phyloP scores from a whole-genome alignment of 2,888 invertebrate genomes.

The Ferdinandea cuprea region DNA sequence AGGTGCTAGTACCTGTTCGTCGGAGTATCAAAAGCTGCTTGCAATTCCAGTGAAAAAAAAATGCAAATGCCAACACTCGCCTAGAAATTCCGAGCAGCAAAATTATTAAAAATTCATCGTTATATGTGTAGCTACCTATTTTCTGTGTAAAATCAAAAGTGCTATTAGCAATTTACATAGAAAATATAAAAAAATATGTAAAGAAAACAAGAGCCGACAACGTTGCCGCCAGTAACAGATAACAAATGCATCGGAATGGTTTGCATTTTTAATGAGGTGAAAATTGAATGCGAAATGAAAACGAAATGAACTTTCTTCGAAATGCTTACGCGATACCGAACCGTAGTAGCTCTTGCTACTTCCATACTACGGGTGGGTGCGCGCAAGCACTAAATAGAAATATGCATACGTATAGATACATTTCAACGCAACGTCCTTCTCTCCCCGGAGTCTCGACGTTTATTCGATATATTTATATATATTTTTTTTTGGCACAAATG shows the following conservation, averaged over 20 bases:
- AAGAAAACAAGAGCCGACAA: slow-evolving; percentile 5
- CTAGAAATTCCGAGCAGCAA: neutral
- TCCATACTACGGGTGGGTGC: slow-evolving; percentile 35
- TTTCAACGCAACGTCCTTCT: neutral
- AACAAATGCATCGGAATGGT: slow-evolving; percentile 63
- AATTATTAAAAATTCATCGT: slow-evolving; percentile 48
- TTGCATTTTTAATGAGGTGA: slow-evolving; percentile 67
- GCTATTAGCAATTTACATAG: slow-evolving; percentile 45
- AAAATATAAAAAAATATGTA: slow-evolving; percentile 16
- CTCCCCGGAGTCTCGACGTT: neutral
- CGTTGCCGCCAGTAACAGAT: slow-evolving; percentile 30
- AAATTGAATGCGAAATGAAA: slow-evolving; percentile 70
- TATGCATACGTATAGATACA: slow-evolving; percentile 19
- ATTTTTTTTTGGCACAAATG: slow-evolving; percentile 57
- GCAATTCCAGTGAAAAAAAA: neutral
- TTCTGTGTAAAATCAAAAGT: slow-evolving; percentile 44
- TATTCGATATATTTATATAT: slow-evolving; percentile 36
- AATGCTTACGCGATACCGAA: slow-evolving; percentile 44
- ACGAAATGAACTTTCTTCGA: slow-evolving; percentile 66
- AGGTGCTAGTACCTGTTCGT: too few species aligned
- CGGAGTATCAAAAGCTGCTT: too few species aligned
- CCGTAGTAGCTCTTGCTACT: neutral
- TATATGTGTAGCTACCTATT: slow-evolving; percentile 42
- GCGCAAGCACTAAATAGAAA: neutral
- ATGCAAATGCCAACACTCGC: neutral